These are phyloP conservation scores for Euplexia lucipara DNA, from an alignment of 2,888 invertebrate species.

Conservation along the genomic window DNA sequence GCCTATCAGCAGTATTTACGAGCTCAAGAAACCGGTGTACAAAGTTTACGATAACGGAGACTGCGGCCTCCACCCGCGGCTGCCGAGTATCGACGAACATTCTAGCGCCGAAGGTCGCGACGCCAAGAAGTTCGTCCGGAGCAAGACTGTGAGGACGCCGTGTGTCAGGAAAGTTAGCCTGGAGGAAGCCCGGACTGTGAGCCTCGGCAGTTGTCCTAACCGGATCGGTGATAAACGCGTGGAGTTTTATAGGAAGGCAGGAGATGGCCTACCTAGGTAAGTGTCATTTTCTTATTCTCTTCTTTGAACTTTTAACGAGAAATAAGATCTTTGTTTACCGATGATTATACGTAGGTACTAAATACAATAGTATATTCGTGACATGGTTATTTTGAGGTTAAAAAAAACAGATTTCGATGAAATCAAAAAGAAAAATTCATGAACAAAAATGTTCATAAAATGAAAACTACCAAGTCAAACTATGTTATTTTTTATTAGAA, in stretches of 20 bases:
- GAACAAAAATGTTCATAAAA: too few species aligned
- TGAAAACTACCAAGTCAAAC: too few species aligned
- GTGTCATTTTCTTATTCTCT: conserved; percentile 7
- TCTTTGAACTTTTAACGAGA: too few species aligned
- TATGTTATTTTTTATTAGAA: too few species aligned
- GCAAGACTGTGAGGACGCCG: conserved; percentile 61
- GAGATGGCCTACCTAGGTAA: conserved; percentile 82
- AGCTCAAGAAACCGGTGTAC: conserved; percentile 61
- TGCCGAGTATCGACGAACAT: conserved; percentile 86
- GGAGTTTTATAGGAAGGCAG: conserved; percentile 80
- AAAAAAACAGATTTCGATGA: too few species aligned
- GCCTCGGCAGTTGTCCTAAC: conserved; percentile 76
- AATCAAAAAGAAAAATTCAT: too few species aligned
- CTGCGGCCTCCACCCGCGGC: conserved; percentile 75
- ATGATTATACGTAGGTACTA: too few species aligned
- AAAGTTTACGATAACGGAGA: conserved; percentile 80
- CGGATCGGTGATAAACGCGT: conserved; percentile 73
- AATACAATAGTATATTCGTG: too few species aligned
- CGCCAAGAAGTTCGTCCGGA: conserved; percentile 56
- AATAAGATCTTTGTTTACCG: too few species aligned
- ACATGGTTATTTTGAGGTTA: too few species aligned
- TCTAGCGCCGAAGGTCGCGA: conserved; percentile 75
- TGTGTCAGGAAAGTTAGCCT: conserved; percentile 69
- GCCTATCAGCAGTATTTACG: conserved; percentile 49
- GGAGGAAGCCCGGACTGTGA: conserved; percentile 66